A percentile compares a stretch with the other conserved stretches of the same genome.
Conservation (phyloP, 2,888 invertebrate species). For the Melanophora roralis region DNA sequence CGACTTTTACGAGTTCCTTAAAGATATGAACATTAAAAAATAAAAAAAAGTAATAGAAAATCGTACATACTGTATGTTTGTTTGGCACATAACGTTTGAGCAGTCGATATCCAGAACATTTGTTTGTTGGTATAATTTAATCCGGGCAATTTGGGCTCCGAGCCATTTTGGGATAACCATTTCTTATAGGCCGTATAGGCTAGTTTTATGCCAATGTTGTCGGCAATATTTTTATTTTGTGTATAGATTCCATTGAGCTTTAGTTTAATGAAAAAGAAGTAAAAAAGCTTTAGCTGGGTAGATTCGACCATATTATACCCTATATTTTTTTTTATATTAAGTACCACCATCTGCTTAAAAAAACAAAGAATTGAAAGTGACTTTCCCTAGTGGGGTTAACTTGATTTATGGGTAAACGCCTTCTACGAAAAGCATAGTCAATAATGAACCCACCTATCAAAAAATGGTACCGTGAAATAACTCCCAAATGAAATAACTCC, state of each 20-base stretch:
- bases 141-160: slow-evolving; percentile 84
- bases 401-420: no score
- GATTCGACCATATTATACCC: no score
- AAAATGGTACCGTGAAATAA: no score
- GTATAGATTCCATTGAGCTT: slow-evolving; percentile 90
- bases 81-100: slow-evolving; percentile 92
- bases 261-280: background rate
- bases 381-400: background rate
- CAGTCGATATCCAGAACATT: slow-evolving; percentile 90
- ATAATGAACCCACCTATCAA: no score
- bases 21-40: background rate
- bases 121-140: slow-evolving; percentile 83
- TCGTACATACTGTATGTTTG: slow-evolving; percentile 80
- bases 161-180: slow-evolving; percentile 83
- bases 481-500: no score
- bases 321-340: no score
- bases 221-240: slow-evolving; percentile 96
- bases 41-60: background rate
- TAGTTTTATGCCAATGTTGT: slow-evolving; percentile 95
- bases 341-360: no score
- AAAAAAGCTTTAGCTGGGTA: no score
- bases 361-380: no score
- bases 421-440: no score
- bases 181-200: slow-evolving; percentile 90
- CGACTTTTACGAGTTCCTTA: slow-evolving; percentile 86